Base-by-base conservation (phyloP, 2,797 vertebrate species). In the Cyclopterus lumpus region DNA sequence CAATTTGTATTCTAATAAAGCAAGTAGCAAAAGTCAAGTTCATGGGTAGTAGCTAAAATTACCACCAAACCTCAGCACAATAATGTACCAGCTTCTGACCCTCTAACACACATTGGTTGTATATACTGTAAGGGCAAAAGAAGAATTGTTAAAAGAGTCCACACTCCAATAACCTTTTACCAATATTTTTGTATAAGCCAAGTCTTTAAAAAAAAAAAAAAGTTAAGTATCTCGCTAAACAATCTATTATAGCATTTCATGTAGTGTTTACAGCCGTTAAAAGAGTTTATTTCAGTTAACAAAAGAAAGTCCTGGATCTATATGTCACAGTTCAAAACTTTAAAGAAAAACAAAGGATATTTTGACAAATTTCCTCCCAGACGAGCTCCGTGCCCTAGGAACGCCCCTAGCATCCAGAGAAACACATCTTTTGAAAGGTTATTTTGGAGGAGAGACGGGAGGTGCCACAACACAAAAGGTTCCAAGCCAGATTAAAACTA, bases 341-440 rank as follows among this genome's bases (percentile, higher is more conserved):
- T 42, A 15, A 8, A 0, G 10, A 65, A 73, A 79, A 42, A 4
- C 6, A 67, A 61, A 58, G 30, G n/a, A 36, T 14, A 60, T 71
- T 73, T 80, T 48, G n/a, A 70, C 70, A 82, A 67, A 64, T n/a
- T 3, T 57, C 22, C 0, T 81, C 72, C 72, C 74, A 79, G 40
- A 67, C 57, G 74, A 79, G 51, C 60, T 16, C 61, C 32, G 53
- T 70, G 77, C 76, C 72, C 44, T 64, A 75, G 68, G 86, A 83
- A 51, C 0, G 67, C 83, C 67, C 51, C 51, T 5, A 79, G 86
- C 72, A 70, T 71, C 77, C 49, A 57, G 57, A 34, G 46, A 67
- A 79, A 82, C 32, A 22, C 40, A 20, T 7, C 26, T 67, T 87
- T 58, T 66, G 55, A 80, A 79, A 79, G 46, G 59, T 86, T 81